phyloP scores from a whole-genome alignment of 2,113 vertebrate species.

The Nibea albiflora region DNA sequence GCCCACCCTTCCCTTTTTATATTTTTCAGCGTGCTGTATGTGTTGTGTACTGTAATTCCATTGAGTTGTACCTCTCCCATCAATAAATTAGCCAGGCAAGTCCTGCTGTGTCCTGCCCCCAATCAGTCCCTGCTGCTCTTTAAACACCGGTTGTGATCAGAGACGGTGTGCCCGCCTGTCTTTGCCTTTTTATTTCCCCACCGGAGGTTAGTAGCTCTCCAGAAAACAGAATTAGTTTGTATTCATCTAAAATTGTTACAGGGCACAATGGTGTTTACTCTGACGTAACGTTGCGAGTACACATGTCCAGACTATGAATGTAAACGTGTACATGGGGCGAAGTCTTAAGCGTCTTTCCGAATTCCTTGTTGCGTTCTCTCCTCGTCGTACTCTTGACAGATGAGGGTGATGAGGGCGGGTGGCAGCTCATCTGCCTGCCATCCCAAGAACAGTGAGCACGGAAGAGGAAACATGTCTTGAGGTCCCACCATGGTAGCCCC shows the following conservation, averaged over 20 bases:
- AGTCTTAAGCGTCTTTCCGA: constrained; percentile 54
- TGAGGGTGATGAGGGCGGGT: not conserved
- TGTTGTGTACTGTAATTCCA: constrained; percentile 47
- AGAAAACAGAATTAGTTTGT: constrained; percentile 42
- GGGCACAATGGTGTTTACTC: constrained; percentile 55
- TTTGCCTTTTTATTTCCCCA: constrained; percentile 30
- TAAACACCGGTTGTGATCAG: constrained; percentile 6
- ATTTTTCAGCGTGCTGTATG: constrained; percentile 30
- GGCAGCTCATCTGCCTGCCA: not conserved
- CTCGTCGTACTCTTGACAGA: constrained; percentile 8
- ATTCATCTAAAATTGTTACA: constrained; percentile 48
- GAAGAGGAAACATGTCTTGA: constrained; percentile 39
- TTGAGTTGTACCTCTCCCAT: not conserved
- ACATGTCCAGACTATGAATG: constrained; percentile 81
- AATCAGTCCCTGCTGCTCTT: constrained; percentile 30
- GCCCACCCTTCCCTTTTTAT: not conserved
- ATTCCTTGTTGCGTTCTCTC: constrained; percentile 27
- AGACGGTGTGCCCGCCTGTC: not conserved
- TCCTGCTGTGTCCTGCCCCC: constrained; percentile 25
- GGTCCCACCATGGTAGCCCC: constrained; percentile 13
- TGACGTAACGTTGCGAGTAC: constrained; percentile 39
- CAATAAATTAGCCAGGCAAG: constrained; percentile 23
- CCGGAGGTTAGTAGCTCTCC: constrained; percentile 33
- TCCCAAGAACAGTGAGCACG: constrained; percentile 3
- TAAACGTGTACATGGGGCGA: constrained; percentile 69